phyloP scores from a whole-genome alignment of 92 coral and sea anemone species.

The Epizoanthus stellaris region DNA sequence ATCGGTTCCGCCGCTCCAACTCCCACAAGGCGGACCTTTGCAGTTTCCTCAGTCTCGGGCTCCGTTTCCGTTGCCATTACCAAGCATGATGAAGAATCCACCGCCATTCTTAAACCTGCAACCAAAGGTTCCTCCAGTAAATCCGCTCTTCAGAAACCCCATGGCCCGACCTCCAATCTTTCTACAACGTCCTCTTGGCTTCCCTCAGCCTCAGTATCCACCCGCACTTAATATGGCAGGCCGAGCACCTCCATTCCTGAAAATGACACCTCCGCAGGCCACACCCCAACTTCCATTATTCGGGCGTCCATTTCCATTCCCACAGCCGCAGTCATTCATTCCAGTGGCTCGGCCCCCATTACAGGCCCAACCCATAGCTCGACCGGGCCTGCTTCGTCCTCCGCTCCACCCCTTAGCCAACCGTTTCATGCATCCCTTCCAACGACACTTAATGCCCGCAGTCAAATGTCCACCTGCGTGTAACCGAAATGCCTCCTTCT shows the following conservation, averaged over 20 bases:
- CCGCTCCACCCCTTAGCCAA: neutral
- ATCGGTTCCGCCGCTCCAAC: conserved; percentile 35
- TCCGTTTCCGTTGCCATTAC: conserved; percentile 36
- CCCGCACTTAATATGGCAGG: neutral
- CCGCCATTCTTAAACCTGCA: conserved; percentile 21
- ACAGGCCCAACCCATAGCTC: neutral
- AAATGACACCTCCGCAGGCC: neutral
- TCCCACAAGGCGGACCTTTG: conserved; percentile 35
- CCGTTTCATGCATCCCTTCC: conserved; percentile 1
- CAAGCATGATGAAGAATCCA: conserved; percentile 41
- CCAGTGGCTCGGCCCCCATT: conserved; percentile 18
- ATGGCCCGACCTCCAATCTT: neutral
- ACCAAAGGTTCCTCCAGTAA: conserved; percentile 3
- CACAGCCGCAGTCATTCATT: conserved; percentile 13
- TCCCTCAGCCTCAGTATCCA: conserved; percentile 11
- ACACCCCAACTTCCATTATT: conserved; percentile 11
- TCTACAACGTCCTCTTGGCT: conserved; percentile 9
- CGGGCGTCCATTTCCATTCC: conserved; percentile 22
- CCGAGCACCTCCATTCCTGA: conserved; percentile 29
- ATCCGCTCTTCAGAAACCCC: neutral
- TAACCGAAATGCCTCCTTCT: conserved; percentile 15
- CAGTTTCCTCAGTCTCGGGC: conserved; percentile 41
- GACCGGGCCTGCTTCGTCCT: neutral
- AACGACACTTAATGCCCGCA: conserved; percentile 13
- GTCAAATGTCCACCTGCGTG: conserved; percentile 1